phyloP scores from a whole-genome alignment of 2,888 invertebrate genomes.

The Eretmocerus hayati region DNA sequence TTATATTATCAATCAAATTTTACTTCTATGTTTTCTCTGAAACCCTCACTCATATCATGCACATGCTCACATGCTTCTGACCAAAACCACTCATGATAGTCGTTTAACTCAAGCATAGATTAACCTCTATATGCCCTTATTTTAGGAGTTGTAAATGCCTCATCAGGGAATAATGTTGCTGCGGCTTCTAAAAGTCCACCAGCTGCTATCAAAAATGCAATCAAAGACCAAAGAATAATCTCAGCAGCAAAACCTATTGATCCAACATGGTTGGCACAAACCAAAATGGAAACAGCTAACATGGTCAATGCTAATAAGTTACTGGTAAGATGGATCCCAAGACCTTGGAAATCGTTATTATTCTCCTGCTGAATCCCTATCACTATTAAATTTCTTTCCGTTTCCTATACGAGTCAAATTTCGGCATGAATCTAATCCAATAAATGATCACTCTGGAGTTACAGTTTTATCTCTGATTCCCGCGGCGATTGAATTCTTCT shows the following conservation, averaged over 20 bases:
- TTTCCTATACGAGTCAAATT: too few species aligned
- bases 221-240: slow-evolving; percentile 42
- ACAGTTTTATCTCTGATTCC: too few species aligned
- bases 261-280: slow-evolving; percentile 45
- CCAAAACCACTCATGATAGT: background rate
- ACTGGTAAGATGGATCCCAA: too few species aligned
- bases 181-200: slow-evolving; percentile 40
- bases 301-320: slow-evolving; percentile 40
- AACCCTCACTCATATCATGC: background rate
- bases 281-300: slow-evolving; percentile 44
- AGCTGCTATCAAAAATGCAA: slow-evolving; percentile 36
- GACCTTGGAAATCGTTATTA: too few species aligned
- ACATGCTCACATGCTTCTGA: background rate
- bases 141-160: slow-evolving; percentile 32
- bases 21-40: background rate
- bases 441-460: too few species aligned
- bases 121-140: too few species aligned
- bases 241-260: slow-evolving; percentile 42
- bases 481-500: too few species aligned
- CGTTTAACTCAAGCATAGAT: slow-evolving; percentile 6
- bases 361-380: too few species aligned
- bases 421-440: too few species aligned
- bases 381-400: too few species aligned
- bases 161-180: slow-evolving; percentile 32
- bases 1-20: background rate